Evolutionary conservation across 2,113 vertebrate genomes (phyloP).

Genomic region (Circaetus cinerascens): DNA sequence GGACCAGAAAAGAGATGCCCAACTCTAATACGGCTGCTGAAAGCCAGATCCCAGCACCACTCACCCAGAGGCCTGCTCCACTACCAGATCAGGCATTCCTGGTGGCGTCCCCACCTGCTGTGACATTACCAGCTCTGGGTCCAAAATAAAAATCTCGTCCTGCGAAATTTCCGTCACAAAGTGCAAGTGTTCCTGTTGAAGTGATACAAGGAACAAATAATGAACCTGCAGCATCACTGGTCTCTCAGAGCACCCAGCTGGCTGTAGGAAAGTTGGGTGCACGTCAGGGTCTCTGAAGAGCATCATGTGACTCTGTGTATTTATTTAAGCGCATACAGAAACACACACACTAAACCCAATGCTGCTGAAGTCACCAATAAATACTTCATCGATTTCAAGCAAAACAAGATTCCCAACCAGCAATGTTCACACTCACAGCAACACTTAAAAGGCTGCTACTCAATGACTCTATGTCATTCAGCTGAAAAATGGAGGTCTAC

Average conservation of each 20-base stretch:
- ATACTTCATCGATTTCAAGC: neutral
- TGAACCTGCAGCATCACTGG: neutral
- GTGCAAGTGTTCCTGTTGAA: slow-evolving; percentile 92
- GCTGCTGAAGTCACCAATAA: neutral
- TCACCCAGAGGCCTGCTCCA: slow-evolving; percentile 88
- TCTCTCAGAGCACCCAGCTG: neutral
- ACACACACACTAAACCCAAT: neutral
- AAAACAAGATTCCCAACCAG: neutral
- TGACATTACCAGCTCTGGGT: slow-evolving; percentile 80
- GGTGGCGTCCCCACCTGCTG: slow-evolving; percentile 74
- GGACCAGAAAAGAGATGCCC: neutral
- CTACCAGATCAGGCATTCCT: slow-evolving; percentile 94
- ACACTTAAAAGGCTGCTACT: neutral
- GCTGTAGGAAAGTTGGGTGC: neutral
- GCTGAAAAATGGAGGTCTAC: neutral
- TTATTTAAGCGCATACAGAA: neutral
- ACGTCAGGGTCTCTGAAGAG: neutral
- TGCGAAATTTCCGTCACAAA: slow-evolving; percentile 98
- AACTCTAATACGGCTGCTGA: neutral
- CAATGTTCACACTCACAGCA: neutral
- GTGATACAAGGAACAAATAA: neutral
- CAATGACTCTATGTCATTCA: neutral
- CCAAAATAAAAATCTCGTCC: slow-evolving; percentile 97
- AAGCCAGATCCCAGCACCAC: neutral
- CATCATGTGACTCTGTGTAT: neutral